These are phyloP conservation scores for Drosophila subobscura DNA, from an alignment of 1,140 invertebrate genomes.

Conservation along the genomic window DNA sequence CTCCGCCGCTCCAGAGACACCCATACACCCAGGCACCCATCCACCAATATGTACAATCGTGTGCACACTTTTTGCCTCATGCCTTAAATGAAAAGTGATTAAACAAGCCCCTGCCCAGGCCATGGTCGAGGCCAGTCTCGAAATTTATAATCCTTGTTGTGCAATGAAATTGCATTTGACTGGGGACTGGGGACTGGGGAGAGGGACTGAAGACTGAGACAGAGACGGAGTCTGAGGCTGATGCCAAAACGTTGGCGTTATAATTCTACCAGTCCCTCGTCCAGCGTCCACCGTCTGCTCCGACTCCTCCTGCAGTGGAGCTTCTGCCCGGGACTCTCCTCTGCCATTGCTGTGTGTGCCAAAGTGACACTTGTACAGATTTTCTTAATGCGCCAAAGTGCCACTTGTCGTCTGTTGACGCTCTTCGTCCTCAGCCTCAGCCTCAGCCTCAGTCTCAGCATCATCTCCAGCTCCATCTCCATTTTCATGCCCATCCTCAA, in stretches of 20 bases:
- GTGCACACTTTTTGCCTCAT: slow-evolving; percentile 14
- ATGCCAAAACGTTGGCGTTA: slow-evolving; percentile 69
- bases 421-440: slow-evolving; percentile 38
- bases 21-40: no score
- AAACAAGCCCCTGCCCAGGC: slow-evolving; percentile 52
- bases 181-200: slow-evolving; percentile 2
- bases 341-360: slow-evolving; percentile 51
- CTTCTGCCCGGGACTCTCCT: slow-evolving; percentile 13
- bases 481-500: background rate
- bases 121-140: slow-evolving; percentile 22
- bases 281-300: background rate
- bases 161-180: slow-evolving; percentile 64
- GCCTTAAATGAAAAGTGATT: slow-evolving; percentile 73
- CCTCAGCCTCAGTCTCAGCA: background rate
- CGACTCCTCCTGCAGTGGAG: slow-evolving; percentile 15
- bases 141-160: slow-evolving; percentile 76
- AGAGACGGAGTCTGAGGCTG: slow-evolving; percentile 1
- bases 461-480: background rate
- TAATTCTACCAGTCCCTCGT: slow-evolving; percentile 61
- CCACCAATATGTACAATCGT: background rate
- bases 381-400: slow-evolving; percentile 82
- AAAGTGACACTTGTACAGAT: slow-evolving; percentile 82
- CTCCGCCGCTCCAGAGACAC: background rate
- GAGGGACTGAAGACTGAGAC: no score
- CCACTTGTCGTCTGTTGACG: slow-evolving; percentile 80